Evolutionary conservation across 2,113 vertebrate species (phyloP).

Genomic region (Phaethornis superciliosus): DNA sequence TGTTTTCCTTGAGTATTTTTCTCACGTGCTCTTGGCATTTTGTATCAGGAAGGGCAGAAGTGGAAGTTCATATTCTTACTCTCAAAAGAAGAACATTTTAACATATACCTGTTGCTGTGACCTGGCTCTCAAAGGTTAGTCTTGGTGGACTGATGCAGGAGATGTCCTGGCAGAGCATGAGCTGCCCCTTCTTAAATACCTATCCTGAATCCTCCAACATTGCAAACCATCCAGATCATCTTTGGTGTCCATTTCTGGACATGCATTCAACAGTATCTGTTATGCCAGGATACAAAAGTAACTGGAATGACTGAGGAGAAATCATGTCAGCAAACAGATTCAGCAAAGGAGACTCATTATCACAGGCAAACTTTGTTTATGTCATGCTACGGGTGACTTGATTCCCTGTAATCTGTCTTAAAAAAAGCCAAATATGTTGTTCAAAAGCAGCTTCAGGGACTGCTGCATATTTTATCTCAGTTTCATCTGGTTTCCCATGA

Average conservation of each 20-base stretch:
- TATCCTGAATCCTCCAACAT: background rate
- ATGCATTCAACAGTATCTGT: background rate
- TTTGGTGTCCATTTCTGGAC: background rate
- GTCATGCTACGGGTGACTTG: background rate
- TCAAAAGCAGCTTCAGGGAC: constrained; percentile 43
- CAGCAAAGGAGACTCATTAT: background rate
- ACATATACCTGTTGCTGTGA: background rate
- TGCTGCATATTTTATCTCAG: constrained; percentile 24
- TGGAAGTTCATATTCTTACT: background rate
- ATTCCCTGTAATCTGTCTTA: background rate
- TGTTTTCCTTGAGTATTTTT: background rate
- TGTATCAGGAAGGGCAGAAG: background rate
- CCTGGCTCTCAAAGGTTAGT: background rate
- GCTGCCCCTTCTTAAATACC: background rate
- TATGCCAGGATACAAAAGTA: background rate
- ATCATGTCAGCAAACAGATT: background rate
- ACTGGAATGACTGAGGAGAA: background rate
- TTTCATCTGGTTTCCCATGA: constrained; percentile 63
- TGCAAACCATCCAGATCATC: background rate
- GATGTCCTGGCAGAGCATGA: background rate
- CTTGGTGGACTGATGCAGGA: background rate
- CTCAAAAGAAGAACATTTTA: background rate
- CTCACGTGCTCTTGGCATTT: background rate
- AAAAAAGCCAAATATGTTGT: background rate
- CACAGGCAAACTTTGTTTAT: background rate